phyloP scores from a whole-genome alignment of 1,140 invertebrate genomes.

The Zaprionus taronus region DNA sequence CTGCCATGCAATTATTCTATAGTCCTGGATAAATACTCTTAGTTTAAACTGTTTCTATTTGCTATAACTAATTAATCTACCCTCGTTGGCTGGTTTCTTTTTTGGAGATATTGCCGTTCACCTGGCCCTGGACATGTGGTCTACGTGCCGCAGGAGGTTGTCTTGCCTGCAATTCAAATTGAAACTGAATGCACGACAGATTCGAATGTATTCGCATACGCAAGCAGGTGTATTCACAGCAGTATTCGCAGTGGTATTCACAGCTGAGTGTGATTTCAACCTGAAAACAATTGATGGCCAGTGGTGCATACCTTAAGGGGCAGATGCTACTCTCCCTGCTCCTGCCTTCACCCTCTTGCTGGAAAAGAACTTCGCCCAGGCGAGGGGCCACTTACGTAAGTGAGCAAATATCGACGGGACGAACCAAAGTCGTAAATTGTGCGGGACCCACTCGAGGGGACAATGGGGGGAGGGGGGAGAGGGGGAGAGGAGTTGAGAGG shows the following conservation, averaged over 20 bases:
- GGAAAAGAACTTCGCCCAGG: constrained; percentile 31
- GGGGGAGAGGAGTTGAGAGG: neutral
- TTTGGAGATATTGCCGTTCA: constrained; percentile 2
- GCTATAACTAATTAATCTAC: neutral
- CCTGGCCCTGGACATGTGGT: constrained; percentile 28
- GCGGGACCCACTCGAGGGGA: neutral
- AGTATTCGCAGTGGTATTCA: constrained; percentile 8
- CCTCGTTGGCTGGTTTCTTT: neutral
- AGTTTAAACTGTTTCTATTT: too few species aligned
- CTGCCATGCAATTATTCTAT: too few species aligned
- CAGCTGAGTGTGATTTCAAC: constrained; percentile 24
- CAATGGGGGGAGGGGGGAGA: too few species aligned
- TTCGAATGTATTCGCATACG: constrained; percentile 5
- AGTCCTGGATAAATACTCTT: too few species aligned
- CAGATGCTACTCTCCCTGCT: neutral
- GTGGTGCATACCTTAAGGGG: constrained; percentile 17
- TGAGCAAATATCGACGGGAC: constrained; percentile 34
- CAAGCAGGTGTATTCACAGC: neutral
- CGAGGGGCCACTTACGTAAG: constrained; percentile 39
- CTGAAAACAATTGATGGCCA: constrained; percentile 50
- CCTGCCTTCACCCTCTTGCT: neutral
- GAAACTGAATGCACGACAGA: constrained; percentile 40
- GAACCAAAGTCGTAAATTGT: constrained; percentile 45
- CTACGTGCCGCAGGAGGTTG: constrained; percentile 29
- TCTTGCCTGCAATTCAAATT: constrained; percentile 42